Conservation (phyloP, 1,140 invertebrate genomes). For the Megalopta genalis region DNA sequence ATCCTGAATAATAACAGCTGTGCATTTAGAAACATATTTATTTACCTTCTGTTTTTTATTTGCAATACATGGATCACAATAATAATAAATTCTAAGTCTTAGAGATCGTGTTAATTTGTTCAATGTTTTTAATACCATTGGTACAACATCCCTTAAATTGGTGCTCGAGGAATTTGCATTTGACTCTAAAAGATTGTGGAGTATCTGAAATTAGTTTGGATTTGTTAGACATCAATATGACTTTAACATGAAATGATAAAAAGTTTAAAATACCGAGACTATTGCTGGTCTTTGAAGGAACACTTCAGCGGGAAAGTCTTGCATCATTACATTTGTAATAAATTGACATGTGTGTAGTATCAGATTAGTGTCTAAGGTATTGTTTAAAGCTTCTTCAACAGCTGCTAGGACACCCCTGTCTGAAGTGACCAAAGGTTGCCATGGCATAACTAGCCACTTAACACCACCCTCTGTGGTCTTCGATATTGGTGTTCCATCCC, state of each 20-base stretch:
- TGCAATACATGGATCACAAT: conserved; percentile 78
- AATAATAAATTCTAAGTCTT: conserved; percentile 78
- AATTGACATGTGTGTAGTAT: conserved; percentile 82
- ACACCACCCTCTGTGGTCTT: conserved; percentile 74
- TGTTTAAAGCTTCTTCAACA: conserved; percentile 80
- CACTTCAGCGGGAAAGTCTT: conserved; percentile 86
- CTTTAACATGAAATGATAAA: conserved; percentile 6
- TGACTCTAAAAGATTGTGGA: conserved; percentile 67
- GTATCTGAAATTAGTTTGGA: conserved; percentile 65
- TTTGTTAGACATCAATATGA: conserved; percentile 22
- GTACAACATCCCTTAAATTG: conserved; percentile 58
- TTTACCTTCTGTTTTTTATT: conserved; percentile 78
- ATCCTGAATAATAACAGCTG: not conserved
- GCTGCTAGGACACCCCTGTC: conserved; percentile 81
- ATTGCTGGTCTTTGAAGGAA: conserved; percentile 85
- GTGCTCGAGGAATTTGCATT: conserved; percentile 40
- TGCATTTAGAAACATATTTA: conserved; percentile 1
- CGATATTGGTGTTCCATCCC: conserved; percentile 55
- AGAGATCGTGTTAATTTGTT: conserved; percentile 78
- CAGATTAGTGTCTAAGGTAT: conserved; percentile 73
- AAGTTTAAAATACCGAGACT: conserved; percentile 68
- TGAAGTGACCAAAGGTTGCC: conserved; percentile 81
- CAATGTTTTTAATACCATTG: conserved; percentile 75
- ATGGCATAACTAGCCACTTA: conserved; percentile 81
- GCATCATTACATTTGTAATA: conserved; percentile 83